Base-by-base conservation (phyloP, 1,140 invertebrate species). In the Calosoma granatense region DNA sequence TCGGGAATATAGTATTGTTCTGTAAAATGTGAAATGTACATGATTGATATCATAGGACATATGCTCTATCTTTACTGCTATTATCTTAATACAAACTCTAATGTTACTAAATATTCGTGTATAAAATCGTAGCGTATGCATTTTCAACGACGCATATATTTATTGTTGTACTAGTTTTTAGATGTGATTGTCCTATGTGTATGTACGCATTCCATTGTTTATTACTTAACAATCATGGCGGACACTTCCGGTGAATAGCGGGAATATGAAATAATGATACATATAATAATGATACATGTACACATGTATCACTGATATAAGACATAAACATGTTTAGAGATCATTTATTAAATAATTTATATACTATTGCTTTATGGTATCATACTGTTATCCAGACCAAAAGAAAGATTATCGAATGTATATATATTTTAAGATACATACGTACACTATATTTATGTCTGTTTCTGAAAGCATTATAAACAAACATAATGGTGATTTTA, bases 121-220 rank as follows among this genome's bases (percentile, higher is more conserved):
- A 47, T 47, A 30, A 30, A 30, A 6, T 30, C 26, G 26, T 30
- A 47, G 41, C 41, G 15, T 11, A 47, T 17, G 17, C 9, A 47
- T 47, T 47, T 47, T 47, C 41, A 47, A 47, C 41, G 41, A 47
- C 41, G 41, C 17, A 47, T 47, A 47, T 47, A 47, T 47, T 12
- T 47, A 47, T 47, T 12, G 9, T 12, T 47, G 17, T 12, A 12
- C 4, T 47, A 47, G 41, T 6, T 47, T 36, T 47, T 47, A 47
- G 41, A 47, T 47, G 41, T 47, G 41, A 47, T 17, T 47, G 41
- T 47, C 15, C 41, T 47, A 47, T 47, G 26, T 30, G 14, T 30
- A 47, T 47, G 26, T 47, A 47, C 41, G 41, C 41, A 47, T 47
- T 47, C 41, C 41, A 47, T 47, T 47, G 9, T 47, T 47, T 47